Evolutionary conservation across 2,113 vertebrate species (phyloP).

Genomic region (Silurus meridionalis): DNA sequence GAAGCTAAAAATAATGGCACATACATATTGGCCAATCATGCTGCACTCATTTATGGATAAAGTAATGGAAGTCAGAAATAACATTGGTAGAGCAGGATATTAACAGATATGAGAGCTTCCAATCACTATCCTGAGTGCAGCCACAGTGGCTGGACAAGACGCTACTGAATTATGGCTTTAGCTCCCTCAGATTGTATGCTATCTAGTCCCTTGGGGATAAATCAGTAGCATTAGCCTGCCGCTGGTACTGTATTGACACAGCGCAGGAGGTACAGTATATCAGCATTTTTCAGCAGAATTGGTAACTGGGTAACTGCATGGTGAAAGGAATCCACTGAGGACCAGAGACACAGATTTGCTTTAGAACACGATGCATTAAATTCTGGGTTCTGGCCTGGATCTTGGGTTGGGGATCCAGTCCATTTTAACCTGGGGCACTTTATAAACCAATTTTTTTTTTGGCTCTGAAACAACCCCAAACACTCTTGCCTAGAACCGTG

Average conservation of each 20-base stretch:
- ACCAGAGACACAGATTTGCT: not conserved
- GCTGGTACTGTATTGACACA: slow-evolving; percentile 4
- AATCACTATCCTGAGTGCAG: not conserved
- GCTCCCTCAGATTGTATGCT: not conserved
- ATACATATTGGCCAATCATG: not conserved
- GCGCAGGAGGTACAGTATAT: slow-evolving; percentile 1
- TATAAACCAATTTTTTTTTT: not conserved
- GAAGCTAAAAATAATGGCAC: not conserved
- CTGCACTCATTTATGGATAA: not conserved
- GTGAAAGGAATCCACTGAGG: not conserved
- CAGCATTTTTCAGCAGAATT: not conserved
- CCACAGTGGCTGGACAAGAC: not conserved
- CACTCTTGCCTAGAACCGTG: not conserved
- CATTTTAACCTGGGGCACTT: not conserved
- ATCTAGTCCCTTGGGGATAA: not conserved
- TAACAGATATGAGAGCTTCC: slow-evolving; percentile 17
- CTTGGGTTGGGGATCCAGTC: not conserved
- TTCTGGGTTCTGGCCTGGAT: not conserved
- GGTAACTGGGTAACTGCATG: slow-evolving; percentile 12
- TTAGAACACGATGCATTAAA: slow-evolving; percentile 19
- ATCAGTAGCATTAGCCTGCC: not conserved
- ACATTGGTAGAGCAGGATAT: not conserved
- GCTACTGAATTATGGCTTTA: slow-evolving; percentile 33
- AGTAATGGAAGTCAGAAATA: not conserved
- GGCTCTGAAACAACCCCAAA: not conserved